Conservation (phyloP, 2,797 vertebrate genomes). For the Gephyroberyx darwinii region DNA sequence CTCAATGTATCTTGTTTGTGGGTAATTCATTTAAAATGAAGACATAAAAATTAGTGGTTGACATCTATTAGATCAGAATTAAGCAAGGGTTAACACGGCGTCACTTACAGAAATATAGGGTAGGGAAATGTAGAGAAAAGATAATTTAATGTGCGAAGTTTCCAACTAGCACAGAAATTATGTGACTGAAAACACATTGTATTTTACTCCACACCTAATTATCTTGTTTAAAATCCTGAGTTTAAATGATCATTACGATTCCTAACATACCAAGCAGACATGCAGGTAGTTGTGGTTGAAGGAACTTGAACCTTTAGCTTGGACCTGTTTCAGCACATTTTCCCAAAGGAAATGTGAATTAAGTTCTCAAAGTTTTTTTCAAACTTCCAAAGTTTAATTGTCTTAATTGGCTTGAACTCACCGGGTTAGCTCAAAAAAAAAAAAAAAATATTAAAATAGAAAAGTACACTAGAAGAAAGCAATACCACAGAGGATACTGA, state of each 20-base stretch:
- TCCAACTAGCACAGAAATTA: too few species aligned
- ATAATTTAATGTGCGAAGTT: too few species aligned
- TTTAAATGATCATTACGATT: neutral
- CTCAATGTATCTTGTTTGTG: neutral
- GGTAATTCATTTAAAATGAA: neutral
- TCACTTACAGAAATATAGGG: too few species aligned
- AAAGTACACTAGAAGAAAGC: conserved; percentile 77
- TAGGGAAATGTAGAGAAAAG: too few species aligned
- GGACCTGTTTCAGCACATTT: conserved; percentile 74
- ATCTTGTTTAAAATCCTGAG: neutral
- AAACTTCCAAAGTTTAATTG: conserved; percentile 87
- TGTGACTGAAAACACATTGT: neutral
- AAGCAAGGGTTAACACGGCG: too few species aligned
- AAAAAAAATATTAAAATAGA: conserved; percentile 74
- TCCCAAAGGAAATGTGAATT: conserved; percentile 80
- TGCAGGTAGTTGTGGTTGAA: too few species aligned
- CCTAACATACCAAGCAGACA: conserved; percentile 76
- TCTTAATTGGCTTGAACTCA: conserved; percentile 85
- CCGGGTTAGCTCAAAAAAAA: conserved; percentile 66
- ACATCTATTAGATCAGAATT: neutral
- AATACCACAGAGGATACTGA: conserved; percentile 84
- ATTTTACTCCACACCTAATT: neutral
- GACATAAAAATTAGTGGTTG: neutral
- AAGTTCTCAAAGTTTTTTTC: conserved; percentile 73
- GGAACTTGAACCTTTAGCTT: too few species aligned